phyloP scores from a whole-genome alignment of 2,113 vertebrate genomes.

The Upupa epops region DNA sequence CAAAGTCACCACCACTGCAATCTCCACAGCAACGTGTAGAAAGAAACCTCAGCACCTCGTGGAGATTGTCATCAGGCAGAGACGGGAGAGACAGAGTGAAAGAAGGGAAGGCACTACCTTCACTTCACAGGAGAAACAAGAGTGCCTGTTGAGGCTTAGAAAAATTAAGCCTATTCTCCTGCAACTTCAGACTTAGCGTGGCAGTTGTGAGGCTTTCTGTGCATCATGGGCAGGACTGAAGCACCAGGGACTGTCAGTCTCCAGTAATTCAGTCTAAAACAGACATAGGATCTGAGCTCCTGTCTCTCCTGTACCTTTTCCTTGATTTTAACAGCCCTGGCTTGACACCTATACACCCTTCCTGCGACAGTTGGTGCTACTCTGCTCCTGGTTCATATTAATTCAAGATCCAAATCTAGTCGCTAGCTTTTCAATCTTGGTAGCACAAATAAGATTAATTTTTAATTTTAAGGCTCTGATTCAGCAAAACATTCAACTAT shows the following conservation, averaged over 20 bases:
- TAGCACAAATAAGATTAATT: constrained; percentile 69
- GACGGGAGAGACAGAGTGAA: neutral
- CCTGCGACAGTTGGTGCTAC: constrained; percentile 44
- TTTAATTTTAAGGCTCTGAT: constrained; percentile 68
- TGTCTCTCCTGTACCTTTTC: neutral
- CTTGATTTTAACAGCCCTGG: neutral
- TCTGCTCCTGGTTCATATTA: constrained; percentile 27
- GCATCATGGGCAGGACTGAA: neutral
- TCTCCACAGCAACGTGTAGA: rapidly evolving
- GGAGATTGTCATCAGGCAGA: neutral
- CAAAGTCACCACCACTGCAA: neutral
- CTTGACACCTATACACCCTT: constrained; percentile 2
- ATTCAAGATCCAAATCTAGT: constrained; percentile 58
- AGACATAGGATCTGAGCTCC: neutral
- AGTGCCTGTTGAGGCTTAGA: neutral
- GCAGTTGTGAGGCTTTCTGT: neutral
- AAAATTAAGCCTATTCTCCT: constrained; percentile 6
- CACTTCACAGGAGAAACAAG: neutral
- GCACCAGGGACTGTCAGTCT: neutral
- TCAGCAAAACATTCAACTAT: constrained; percentile 64
- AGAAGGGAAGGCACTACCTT: neutral
- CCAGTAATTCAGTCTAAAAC: neutral
- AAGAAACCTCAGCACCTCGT: neutral
- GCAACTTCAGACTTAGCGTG: neutral
- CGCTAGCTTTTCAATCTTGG: constrained; percentile 52